Base-by-base conservation (phyloP, 2,797 vertebrate genomes). In the Microcaecilia unicolor region DNA sequence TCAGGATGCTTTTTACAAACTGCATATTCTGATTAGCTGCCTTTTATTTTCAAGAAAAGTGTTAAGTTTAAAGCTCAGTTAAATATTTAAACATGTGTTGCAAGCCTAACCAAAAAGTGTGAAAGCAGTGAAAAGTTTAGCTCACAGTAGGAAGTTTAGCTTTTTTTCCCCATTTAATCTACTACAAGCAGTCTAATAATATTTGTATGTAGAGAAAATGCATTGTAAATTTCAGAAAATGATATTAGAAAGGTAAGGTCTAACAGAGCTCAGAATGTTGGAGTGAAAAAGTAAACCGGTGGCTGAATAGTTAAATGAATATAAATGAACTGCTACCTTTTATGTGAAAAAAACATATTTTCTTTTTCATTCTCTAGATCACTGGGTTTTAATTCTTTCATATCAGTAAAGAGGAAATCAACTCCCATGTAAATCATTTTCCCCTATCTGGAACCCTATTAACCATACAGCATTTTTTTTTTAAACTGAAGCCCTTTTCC, bases 391-490 rank as follows among this genome's bases (percentile, higher is more conserved):
- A 72, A 82, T 84, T 81, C 81, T 84, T 87, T 85, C 82, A 62
- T 82, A 81, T 89, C 85, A 83, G 83, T 81, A 78, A 72, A 80
- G 78, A 81, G 77, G 81, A 85, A 86, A 87, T 88, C 88, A 91
- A 89, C 87, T 81, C 84, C 78, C 84, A 85, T 91, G 88, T 91
- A 89, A 93, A 93, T 96, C 88, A 88, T 83, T 88, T 88, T 50
- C 81, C 80, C 73, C 80, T 81, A 85, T 85, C 85, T 86, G 86
- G 77, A 80, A 77, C 85, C 75, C 86, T 86, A 90, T 92, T 89
- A 91, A 88, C 70, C 85, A 81, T 83, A 83, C 74, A 66, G 54
- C 61, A 57, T 85, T 85, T 81, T 75, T 79, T 74, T 87, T 87
- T 87, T 85, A 84, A 76, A 67, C 74, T 68, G 75, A 65, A 77